A percentile compares a stretch with the other conserved stretches of the same genome.
phyloP scores from a whole-genome alignment of 1,140 invertebrate genomes.

The Armadillidium nasatum region DNA sequence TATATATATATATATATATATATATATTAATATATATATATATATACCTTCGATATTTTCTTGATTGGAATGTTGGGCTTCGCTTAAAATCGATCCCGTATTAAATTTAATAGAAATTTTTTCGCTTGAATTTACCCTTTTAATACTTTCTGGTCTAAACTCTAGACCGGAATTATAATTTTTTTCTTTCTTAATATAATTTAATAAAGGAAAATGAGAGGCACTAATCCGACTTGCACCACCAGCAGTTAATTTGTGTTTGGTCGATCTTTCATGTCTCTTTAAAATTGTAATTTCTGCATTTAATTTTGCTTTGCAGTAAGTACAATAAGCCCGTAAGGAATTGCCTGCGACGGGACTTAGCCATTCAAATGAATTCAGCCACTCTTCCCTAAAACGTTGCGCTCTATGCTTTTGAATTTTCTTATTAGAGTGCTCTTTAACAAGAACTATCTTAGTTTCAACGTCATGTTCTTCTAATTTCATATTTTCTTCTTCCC shows the following conservation, averaged over 20 bases:
- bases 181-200: no score
- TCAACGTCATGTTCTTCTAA: neutral
- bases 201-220: no score
- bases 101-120: slow-evolving; percentile 10
- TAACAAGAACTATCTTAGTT: neutral
- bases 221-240: neutral
- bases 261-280: neutral
- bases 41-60: slow-evolving; percentile 6
- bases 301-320: neutral
- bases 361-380: neutral
- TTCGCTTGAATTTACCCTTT: neutral
- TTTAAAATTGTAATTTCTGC: neutral
- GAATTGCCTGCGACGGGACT: neutral
- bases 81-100: neutral
- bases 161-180: no score
- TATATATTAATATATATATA: no score
- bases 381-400: neutral
- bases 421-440: neutral
- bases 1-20: no score
- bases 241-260: neutral
- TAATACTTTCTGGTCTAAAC: slow-evolving; percentile 1
- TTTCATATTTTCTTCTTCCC: neutral
- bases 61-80: neutral
- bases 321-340: neutral
- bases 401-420: neutral